A percentile compares a stretch with the other conserved stretches of the same genome.
Evolutionary conservation across 2,113 vertebrate genomes (phyloP).

Genomic region (Lagopus leucura): DNA sequence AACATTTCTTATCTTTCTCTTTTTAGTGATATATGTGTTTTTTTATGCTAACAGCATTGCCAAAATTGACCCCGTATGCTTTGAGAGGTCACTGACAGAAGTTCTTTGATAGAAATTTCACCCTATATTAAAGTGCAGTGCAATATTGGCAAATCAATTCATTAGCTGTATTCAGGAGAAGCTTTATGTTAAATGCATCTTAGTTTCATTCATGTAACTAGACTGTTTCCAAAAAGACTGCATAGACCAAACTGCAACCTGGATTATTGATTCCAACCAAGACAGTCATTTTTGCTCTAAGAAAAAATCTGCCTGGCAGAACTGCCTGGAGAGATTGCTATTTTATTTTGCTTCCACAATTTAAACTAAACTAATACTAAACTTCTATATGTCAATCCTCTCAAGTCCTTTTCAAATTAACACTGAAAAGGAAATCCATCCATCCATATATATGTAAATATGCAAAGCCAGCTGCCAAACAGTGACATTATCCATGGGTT

Average conservation of each 20-base stretch:
- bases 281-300: neutral
- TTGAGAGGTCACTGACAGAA: neutral
- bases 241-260: neutral
- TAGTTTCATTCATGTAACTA: neutral
- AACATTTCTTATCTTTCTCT: neutral
- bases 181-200: neutral
- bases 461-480: constrained; percentile 29
- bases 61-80: neutral
- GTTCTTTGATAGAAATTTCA: neutral
- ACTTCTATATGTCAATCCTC: neutral
- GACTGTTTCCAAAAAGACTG: neutral
- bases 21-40: neutral
- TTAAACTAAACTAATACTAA: constrained; percentile 19
- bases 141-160: neutral
- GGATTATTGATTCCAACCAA: neutral
- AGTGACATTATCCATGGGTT: constrained; percentile 14
- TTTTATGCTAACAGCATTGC: neutral
- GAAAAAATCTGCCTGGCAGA: neutral
- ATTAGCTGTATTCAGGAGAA: neutral
- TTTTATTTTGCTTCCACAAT: constrained; percentile 38
- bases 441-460: constrained; percentile 53
- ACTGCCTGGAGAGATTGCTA: neutral
- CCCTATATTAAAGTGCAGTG: neutral
- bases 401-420: constrained; percentile 58
- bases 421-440: constrained; percentile 44